Evolutionary conservation across 2,888 invertebrate genomes (phyloP), one percentile per base, ranked within the genome.

Genomic region (Metellina segmentata): DNA sequence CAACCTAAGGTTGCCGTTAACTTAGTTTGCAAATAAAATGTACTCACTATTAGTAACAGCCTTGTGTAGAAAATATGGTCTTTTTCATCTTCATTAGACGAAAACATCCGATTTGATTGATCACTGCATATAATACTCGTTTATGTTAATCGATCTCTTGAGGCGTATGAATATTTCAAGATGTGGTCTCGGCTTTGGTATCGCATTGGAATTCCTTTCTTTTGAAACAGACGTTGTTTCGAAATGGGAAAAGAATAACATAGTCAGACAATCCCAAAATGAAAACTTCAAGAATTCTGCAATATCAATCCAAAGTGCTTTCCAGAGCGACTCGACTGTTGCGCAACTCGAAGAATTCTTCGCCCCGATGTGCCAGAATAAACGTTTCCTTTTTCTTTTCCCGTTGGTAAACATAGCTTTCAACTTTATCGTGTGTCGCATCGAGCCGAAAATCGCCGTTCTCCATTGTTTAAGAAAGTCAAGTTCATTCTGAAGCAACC

Each of bases 391-490:
- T 61, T 79, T 53, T 13, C 9, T 79, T 79, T 79, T 79, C 61
- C 9, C 61, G 61, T 16, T 5, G 61, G 16, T 48, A 51, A 51
- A 77, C 77, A n/a, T 48, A 49, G 77, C 48, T 77, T 51, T 77
- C 49, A 77, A 77, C 77, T 49, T 34, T 83, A 83, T 83, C 83
- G 11, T n/a, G 48, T 72, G 83, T 53, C 69, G 49, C 72, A 83
- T 83, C 83, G 16, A n/a, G 48, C 71, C 7, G 51, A 81, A 53
- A 19, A 20, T 16, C 70, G 70, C 51, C 16, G n/a, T 20, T 0
- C 20, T 34, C 83, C 74, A 83, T 83, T 83, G 83, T 83, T 74
- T 72, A 13, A 48, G 6, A 74, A 72, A 83, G 74, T 74, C 83
- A 83, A 83, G 83, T 83, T 83, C 34, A 53, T 6, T 7, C 20